Base-by-base conservation (phyloP, 92 coral and sea anemone genomes). In the Porites cylindrica region DNA sequence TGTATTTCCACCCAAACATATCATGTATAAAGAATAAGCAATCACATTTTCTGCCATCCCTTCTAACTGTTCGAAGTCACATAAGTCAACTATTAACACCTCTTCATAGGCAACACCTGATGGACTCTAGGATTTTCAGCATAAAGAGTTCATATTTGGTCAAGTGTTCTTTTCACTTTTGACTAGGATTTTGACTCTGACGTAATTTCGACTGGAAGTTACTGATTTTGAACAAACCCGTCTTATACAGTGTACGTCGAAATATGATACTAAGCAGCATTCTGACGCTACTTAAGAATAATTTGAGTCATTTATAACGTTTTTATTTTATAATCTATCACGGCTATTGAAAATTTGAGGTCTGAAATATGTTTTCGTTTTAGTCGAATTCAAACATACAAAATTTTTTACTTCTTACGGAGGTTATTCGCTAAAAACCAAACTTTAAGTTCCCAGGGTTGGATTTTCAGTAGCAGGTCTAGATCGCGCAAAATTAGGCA, bases 11-110 rank as follows among this genome's bases (percentile, higher is more conserved):
- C 60, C 70, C 72, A 32, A 67, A 81, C 70, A 10, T 63, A 1
- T 13, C 51, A n/a, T 91, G 91, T 62, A 83, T 91, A 19, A 69
- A 76, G 16, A 54, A 84, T 18, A 91, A 91, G 75, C 71, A 75
- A 23, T 52, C 73, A 8, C 73, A 69, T 24, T 69, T 82, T 53
- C 13, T 91, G 78, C 85, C 84, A 7, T 74, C 91, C 8, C 79
- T 91, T 19, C 38, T 82, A 5, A 76, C 7, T 51, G 69, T 91
- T 63, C 14, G 10, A 47, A 73, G 81, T 21, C 74, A 81, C 77
- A 89, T 91, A 53, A 53, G 87, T 0, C 56, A 61, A 10, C 43
- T 85, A 51, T 73, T 90, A 7, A 78, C 85, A 47, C 85, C 90
- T 8, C 73, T 84, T 17, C 93, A 90, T 73, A 70, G 52, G 54